These are phyloP conservation scores for Lottia scabra DNA, from an alignment of 2,888 invertebrate species.

Conservation along the genomic window DNA sequence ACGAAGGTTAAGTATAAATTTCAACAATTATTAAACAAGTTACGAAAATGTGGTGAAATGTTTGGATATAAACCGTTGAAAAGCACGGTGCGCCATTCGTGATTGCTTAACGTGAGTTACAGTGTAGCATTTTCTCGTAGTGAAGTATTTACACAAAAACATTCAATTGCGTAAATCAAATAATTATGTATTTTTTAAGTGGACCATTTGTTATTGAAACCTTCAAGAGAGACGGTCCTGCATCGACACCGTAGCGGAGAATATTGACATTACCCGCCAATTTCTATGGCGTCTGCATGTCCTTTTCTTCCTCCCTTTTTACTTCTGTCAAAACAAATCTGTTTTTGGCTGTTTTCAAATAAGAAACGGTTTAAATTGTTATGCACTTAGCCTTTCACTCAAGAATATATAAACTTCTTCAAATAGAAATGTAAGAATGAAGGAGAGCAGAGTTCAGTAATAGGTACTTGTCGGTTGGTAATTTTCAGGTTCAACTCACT, in stretches of 20 bases:
- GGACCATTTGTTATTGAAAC: conserved; percentile 4
- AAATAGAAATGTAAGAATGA: too few species aligned
- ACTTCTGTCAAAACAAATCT: too few species aligned
- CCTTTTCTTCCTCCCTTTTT: neutral
- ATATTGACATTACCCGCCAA: neutral
- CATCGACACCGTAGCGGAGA: neutral
- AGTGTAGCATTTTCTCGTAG: neutral
- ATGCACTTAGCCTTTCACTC: too few species aligned
- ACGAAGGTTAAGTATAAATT: neutral
- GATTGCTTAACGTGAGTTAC: neutral
- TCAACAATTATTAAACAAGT: neutral
- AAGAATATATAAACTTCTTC: too few species aligned
- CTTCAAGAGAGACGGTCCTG: neutral
- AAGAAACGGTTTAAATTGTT: too few species aligned
- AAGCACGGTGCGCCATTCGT: neutral
- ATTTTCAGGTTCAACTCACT: too few species aligned
- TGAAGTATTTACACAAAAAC: neutral
- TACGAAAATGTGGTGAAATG: conserved; percentile 1
- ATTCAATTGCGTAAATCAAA: neutral
- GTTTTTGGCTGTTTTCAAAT: too few species aligned
- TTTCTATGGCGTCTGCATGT: neutral
- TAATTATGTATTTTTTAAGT: neutral
- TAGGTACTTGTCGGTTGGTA: too few species aligned
- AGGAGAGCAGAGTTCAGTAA: too few species aligned
- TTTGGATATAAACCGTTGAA: neutral